Evolutionary conservation across 2,113 vertebrate species (phyloP).

Genomic region (Coptodon bakossiorum): DNA sequence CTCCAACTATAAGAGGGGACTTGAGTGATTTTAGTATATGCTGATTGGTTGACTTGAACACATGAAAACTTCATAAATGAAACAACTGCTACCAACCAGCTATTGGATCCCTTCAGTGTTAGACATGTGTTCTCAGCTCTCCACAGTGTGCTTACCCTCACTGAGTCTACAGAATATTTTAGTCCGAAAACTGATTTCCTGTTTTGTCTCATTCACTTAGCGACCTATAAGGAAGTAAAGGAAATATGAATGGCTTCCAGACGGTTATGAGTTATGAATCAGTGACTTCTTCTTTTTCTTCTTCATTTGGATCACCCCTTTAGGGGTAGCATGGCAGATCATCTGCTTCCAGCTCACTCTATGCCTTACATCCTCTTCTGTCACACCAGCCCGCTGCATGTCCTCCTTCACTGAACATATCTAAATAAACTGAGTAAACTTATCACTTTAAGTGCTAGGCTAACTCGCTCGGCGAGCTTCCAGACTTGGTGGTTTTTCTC

Average conservation of each 20-base stretch:
- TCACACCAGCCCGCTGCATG: background rate
- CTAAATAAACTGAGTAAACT: background rate
- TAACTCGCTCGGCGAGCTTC: fast-evolving
- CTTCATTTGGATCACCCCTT: background rate
- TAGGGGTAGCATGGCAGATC: background rate
- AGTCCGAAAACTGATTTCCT: background rate
- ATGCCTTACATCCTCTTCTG: background rate
- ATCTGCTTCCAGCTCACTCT: background rate
- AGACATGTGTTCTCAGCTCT: background rate
- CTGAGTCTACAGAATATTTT: background rate
- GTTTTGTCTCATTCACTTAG: background rate
- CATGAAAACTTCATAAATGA: background rate
- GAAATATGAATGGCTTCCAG: background rate
- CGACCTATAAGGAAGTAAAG: background rate
- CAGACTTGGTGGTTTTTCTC: background rate
- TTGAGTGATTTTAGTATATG: background rate
- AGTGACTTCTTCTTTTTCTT: background rate
- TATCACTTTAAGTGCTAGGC: background rate
- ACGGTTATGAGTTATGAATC: background rate
- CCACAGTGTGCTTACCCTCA: background rate
- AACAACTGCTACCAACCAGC: background rate
- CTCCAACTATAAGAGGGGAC: background rate
- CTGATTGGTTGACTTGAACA: background rate
- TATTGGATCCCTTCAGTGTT: background rate
- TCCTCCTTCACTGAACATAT: background rate